These are phyloP conservation scores for Malurus elegans DNA, from an alignment of 2,113 vertebrate genomes.

Conservation along the genomic window DNA sequence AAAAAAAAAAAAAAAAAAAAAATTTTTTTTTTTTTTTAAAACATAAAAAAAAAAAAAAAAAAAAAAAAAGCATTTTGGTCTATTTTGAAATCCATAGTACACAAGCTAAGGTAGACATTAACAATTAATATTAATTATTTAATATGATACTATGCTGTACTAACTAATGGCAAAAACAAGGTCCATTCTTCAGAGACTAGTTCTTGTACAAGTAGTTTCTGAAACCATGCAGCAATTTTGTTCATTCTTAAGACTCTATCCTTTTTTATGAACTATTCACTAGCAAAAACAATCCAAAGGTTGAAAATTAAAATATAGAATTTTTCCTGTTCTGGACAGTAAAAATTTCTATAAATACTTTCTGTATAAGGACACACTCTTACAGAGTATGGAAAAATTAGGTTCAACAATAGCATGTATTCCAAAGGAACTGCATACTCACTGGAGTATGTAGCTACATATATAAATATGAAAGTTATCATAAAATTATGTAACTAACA, in stretches of 20 bases:
- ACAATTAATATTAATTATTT: neutral
- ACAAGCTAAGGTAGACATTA: neutral
- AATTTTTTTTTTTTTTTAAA: too few species aligned
- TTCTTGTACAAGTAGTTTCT: neutral
- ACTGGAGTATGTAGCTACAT: neutral
- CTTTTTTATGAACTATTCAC: neutral
- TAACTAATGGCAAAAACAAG: neutral
- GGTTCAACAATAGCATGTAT: neutral
- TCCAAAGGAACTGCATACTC: neutral
- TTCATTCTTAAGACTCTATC: neutral
- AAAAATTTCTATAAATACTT: neutral
- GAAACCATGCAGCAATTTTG: neutral
- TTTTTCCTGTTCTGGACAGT: neutral
- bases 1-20: neutral
- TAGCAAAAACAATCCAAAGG: neutral
- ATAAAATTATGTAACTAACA: neutral
- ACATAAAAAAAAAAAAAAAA: neutral
- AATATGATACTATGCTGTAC: neutral
- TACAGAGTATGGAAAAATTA: neutral
- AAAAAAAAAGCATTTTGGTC: neutral
- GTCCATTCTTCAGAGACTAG: neutral
- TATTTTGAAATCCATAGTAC: neutral
- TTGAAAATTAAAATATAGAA: neutral
- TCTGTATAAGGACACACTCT: neutral
- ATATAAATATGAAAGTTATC: neutral